Evolutionary conservation across 2,797 vertebrate genomes (phyloP).

Genomic region (Gambelia wislizenii): DNA sequence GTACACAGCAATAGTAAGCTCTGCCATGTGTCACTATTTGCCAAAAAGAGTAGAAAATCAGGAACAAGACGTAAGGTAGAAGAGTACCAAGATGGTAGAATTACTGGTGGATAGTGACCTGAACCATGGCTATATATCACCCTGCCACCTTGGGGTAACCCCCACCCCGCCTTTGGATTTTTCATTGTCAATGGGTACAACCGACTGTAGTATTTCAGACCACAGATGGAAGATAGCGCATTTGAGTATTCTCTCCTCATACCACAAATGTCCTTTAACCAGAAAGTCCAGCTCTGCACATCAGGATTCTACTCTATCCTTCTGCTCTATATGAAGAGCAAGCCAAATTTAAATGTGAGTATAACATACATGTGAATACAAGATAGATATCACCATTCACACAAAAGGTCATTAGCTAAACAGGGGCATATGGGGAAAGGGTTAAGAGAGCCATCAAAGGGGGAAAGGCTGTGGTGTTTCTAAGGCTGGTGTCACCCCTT

Average conservation of each 20-base stretch:
- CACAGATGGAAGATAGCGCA: neutral
- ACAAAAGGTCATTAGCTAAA: neutral
- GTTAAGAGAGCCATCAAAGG: neutral
- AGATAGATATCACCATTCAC: neutral
- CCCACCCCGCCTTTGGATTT: too few species aligned
- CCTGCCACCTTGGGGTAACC: too few species aligned
- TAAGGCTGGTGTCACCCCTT: too few species aligned
- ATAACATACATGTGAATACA: too few species aligned
- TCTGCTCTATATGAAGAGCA: neutral
- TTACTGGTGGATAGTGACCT: too few species aligned
- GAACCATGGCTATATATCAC: too few species aligned
- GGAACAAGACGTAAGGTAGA: neutral
- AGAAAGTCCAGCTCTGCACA: too few species aligned
- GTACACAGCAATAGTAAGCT: slow-evolving; percentile 56
- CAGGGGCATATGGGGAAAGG: neutral
- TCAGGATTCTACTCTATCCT: neutral
- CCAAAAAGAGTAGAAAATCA: slow-evolving; percentile 42
- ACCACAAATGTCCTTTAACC: neutral
- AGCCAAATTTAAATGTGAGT: neutral
- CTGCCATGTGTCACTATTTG: slow-evolving; percentile 30
- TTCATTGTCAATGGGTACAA: too few species aligned
- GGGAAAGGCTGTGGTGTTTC: too few species aligned
- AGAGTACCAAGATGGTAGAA: neutral
- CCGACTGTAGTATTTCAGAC: neutral
- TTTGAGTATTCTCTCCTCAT: neutral